Percentiles rank a stretch among this genome's conserved stretches.
These are phyloP conservation scores for zebrafish (Danio rerio) DNA, from an alignment of 2,113 vertebrate genomes.

Conservation along the genomic window DNA sequence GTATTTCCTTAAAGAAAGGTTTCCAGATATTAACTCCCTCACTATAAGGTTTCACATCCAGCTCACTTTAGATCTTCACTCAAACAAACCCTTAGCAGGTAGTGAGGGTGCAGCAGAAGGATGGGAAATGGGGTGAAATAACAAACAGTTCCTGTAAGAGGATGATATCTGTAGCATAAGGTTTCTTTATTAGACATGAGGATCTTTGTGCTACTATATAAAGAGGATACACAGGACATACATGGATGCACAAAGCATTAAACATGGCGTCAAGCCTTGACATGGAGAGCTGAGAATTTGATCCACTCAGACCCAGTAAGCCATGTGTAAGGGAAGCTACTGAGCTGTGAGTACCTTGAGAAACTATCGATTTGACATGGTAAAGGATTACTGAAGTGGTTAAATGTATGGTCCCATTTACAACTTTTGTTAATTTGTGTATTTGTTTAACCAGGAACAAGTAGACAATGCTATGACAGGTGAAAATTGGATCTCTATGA, in stretches of 20 bases:
- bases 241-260: not conserved
- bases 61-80: not conserved
- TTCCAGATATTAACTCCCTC: not conserved
- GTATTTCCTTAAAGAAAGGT: not conserved
- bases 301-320: not conserved
- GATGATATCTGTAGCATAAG: conserved; percentile 55
- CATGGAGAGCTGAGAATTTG: not conserved
- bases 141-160: conserved; percentile 51
- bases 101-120: conserved; percentile 1
- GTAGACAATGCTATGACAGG: too few species aligned
- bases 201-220: not conserved
- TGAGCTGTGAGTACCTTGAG: not conserved
- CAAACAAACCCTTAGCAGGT: not conserved
- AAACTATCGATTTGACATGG: not conserved
- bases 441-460: too few species aligned
- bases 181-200: conserved; percentile 35
- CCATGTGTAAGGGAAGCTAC: not conserved
- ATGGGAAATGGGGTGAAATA: conserved; percentile 26
- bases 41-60: not conserved
- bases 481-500: too few species aligned
- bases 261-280: not conserved
- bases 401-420: too few species aligned
- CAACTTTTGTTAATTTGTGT: too few species aligned
- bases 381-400: too few species aligned
- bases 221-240: not conserved